Evolutionary conservation across 2,888 invertebrate species (phyloP), one percentile per base, ranked within the genome.

Genomic region (Baronia brevicornis): DNA sequence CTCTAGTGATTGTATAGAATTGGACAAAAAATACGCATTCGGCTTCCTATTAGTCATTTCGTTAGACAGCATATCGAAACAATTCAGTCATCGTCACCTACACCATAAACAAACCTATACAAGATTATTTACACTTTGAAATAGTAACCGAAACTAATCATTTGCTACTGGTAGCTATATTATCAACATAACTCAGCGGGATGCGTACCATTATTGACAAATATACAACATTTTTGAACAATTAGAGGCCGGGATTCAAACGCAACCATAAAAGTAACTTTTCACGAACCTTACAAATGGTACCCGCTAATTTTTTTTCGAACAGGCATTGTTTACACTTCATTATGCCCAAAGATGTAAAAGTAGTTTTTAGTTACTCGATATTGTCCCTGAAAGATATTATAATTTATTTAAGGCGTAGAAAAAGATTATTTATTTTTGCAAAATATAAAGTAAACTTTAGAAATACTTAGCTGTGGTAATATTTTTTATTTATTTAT

Each of bases 131-230:
- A 79, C 71, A 71, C 65, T 59, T 58, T 57, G 50, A 46, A 72
- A 77, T 66, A 47, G 68, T 59, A 35, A 74, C 79, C 79, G 78
- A 77, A 70, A 65, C 78, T 65, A 80, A 82, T 80, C 52, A 79
- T 78, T 68, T 64, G 80, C 80, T 80, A 80, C 80, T 55, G 78
- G 75, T 68, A 65, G 63, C 65, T 40, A 48, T 48, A 63, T 57
- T 61, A 65, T 71, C 70, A 72, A 44, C 57, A 54, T 42, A 55
- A 45, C 63, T 8, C 79, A 62, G 72, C 74, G 64, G 79, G 78
- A 38, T 22, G 46, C 44, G 50, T 12, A 34, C 58, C 44, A 64
- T 69, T 68, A 68, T 61, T 47, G 46, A 47, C 36, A 41, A 51
- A 47, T 45, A 52, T 56, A 52, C 54, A 68, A 55, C 63, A 63